These are phyloP conservation scores for Lucinisca nassula DNA, from an alignment of 2,888 invertebrate species.

Conservation along the genomic window DNA sequence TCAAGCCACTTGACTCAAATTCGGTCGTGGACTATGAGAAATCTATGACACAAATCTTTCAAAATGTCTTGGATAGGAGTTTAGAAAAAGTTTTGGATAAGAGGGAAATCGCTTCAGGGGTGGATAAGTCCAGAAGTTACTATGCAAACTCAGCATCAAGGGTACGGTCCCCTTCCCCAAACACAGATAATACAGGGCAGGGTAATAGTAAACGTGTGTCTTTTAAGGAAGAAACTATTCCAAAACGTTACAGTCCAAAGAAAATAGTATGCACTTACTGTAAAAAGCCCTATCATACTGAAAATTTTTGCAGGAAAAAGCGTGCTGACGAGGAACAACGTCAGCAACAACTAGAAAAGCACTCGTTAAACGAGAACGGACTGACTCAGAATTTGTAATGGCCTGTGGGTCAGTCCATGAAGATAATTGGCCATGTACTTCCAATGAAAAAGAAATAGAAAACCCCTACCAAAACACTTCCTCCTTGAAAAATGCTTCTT, in stretches of 20 bases:
- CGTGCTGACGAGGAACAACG: neutral
- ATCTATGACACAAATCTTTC: neutral
- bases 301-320: neutral
- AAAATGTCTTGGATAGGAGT: no score
- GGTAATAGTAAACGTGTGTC: neutral
- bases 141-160: neutral
- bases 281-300: neutral
- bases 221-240: neutral
- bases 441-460: neutral
- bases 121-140: neutral
- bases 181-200: neutral
- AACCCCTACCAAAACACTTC: neutral
- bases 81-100: no score
- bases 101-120: neutral
- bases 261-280: neutral
- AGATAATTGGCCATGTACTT: neutral
- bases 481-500: neutral
- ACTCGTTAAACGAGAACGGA: conserved; percentile 9
- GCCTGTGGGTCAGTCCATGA: neutral
- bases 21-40: neutral
- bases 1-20: neutral
- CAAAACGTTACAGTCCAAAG: neutral
- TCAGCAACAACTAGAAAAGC: neutral
- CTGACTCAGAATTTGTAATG: neutral
- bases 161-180: neutral